Conservation (phyloP, 2,797 vertebrate species). For the Lagodon rhomboides region DNA sequence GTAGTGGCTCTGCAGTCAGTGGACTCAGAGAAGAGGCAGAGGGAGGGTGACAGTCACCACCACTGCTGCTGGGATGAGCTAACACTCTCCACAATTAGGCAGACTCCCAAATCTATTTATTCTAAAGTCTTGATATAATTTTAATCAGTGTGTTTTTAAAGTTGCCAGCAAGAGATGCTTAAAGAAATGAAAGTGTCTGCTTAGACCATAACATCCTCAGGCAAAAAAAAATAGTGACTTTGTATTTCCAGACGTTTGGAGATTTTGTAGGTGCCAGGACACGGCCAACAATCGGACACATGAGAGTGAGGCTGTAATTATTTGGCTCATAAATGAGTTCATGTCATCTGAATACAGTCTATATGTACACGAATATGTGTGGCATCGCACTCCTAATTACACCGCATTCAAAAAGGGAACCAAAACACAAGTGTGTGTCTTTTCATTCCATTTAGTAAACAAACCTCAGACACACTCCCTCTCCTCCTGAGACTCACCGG, state of each 20-base stretch:
- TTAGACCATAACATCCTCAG: neutral
- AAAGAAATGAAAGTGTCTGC: constrained; percentile 1
- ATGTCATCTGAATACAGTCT: neutral
- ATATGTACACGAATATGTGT: constrained; percentile 10
- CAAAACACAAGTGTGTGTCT: neutral
- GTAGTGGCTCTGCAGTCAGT: neutral
- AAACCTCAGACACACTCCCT: constrained; percentile 19
- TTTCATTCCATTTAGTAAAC: constrained; percentile 39
- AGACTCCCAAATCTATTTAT: constrained; percentile 2
- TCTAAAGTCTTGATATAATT: constrained; percentile 11
- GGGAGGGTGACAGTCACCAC: neutral
- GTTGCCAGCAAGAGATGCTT: constrained; percentile 13
- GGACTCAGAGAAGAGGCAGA: neutral
- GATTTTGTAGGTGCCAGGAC: neutral
- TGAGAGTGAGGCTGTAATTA: constrained; percentile 9
- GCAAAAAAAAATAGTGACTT: constrained; percentile 2
- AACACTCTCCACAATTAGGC: neutral
- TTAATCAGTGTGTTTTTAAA: constrained; percentile 16
- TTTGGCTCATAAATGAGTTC: neutral
- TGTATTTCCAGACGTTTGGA: constrained; percentile 17
- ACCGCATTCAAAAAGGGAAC: constrained; percentile 19
- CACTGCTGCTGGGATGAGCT: constrained; percentile 9
- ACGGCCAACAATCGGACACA: constrained; percentile 15
- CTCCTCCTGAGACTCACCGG: constrained; percentile 30
- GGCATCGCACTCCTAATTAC: constrained; percentile 14